These are phyloP conservation scores for Campylorhamphus procurvoides DNA, from an alignment of 2,113 vertebrate species.

Conservation along the genomic window DNA sequence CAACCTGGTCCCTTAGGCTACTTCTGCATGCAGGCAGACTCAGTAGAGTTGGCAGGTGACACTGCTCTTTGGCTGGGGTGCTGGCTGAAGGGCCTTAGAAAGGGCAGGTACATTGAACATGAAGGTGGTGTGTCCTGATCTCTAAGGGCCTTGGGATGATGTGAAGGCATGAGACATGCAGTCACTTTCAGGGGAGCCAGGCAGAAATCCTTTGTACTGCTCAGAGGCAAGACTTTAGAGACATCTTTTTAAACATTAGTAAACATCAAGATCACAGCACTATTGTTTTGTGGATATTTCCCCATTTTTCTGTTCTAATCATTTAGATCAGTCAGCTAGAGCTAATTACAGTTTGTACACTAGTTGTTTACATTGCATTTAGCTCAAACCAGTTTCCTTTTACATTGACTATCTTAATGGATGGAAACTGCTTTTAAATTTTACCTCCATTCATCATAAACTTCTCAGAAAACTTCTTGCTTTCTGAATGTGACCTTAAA, in stretches of 20 bases:
- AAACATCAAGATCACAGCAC: background rate
- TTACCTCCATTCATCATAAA: background rate
- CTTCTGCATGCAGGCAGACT: background rate
- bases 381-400: background rate
- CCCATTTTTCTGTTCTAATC: background rate
- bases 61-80: background rate
- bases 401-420: background rate
- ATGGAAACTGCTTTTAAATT: background rate
- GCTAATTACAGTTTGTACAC: background rate
- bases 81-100: background rate
- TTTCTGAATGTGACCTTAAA: background rate
- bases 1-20: background rate
- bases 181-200: background rate
- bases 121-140: background rate
- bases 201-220: background rate
- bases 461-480: background rate
- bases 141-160: background rate
- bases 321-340: background rate
- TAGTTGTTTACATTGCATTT: background rate
- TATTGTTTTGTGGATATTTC: background rate
- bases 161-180: background rate
- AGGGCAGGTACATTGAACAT: fast-evolving
- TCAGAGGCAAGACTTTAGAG: background rate
- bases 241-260: background rate
- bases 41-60: background rate